Evolutionary conservation across 92 coral and sea anemone genomes (phyloP), one percentile per base, ranked within the genome.

Genomic region (Porites rus): DNA sequence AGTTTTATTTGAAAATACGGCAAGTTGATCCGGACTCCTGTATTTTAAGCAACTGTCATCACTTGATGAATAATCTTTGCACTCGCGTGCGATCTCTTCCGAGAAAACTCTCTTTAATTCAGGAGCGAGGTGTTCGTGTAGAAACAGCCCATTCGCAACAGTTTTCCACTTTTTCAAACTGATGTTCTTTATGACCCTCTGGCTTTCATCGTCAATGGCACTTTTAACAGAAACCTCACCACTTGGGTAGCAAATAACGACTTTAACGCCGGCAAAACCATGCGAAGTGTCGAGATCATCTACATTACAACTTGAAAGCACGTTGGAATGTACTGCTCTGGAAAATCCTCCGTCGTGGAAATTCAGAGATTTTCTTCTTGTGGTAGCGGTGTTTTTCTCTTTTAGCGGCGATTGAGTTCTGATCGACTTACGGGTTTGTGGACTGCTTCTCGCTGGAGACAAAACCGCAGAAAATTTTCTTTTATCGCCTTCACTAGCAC

Each of bases 161-260:
- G 89, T 78, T 59, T 31, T 84, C 89, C 89, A 89, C 38, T 84
- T 52, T 46, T 69, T 74, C 28, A 79, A 43, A 10, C 74, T 22
- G 19, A 89, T 53, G 65, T 84, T 84, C 61, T 61, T 84, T 73
- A 89, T 79, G 1, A 89, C 72, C 16, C 38, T 79, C 59, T 72
- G 54, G 28, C 74, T 77, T 25, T 83, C 81, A 5, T 46, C 6
- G 56, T 88, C 92, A 18, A 89, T 52, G 14, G 72, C 61, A 21
- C 19, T 75, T 46, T 82, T 82, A 11, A 80, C 87, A 1, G 75
- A 74, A 65, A 88, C 91, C 21, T 87, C 58, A 38, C 82, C 80
- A 75, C 77, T 79, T 11, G 87, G 78, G 60, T 81, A 81, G 46
- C 54, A 79, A 63, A 88, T 71, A 19, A 88, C 24, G 20, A 88